phyloP scores from a whole-genome alignment of 1,140 invertebrate species.

The Geopemphigus sp. region DNA sequence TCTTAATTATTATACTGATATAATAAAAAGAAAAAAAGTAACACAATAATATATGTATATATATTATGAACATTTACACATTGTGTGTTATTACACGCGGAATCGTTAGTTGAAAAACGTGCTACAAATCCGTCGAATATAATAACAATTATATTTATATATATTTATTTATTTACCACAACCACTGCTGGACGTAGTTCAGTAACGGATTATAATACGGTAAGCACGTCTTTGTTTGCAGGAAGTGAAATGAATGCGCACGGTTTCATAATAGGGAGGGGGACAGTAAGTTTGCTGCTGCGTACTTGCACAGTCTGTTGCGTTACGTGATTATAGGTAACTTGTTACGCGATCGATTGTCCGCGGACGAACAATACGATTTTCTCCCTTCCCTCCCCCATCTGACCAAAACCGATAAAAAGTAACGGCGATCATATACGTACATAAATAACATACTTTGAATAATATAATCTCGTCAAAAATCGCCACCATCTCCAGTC shows the following conservation, averaged over 20 bases:
- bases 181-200: no score
- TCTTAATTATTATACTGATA: neutral
- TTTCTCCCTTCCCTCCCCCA: no score
- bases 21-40: neutral
- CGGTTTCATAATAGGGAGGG: neutral
- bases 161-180: no score
- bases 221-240: neutral
- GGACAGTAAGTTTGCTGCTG: neutral
- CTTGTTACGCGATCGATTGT: constrained; percentile 10
- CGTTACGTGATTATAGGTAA: no score
- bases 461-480: neutral
- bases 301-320: no score
- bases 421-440: neutral
- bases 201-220: neutral
- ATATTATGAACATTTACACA: neutral
- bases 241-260: neutral
- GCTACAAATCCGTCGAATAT: neutral
- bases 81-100: neutral
- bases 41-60: neutral
- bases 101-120: neutral
- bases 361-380: neutral
- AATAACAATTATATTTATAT: neutral
- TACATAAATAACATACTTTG: neutral
- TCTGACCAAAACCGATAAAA: neutral
- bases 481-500: neutral